These are phyloP conservation scores for Agriopis aurantiaria DNA, from an alignment of 2,888 invertebrate species.

Conservation along the genomic window DNA sequence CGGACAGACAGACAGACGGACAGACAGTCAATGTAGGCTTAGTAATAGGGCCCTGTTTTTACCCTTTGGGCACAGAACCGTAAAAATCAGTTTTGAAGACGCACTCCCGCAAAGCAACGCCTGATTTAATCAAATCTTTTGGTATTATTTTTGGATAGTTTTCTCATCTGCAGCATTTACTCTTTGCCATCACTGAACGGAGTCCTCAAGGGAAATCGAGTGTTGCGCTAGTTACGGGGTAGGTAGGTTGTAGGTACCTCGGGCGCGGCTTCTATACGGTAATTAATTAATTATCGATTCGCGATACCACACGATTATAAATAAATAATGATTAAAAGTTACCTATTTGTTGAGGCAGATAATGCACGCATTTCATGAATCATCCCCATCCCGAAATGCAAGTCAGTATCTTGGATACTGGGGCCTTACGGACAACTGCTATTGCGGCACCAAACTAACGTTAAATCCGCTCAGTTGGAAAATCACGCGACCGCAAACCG, in stretches of 20 bases:
- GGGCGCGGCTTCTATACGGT: conserved; percentile 74
- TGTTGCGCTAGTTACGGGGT: conserved; percentile 80
- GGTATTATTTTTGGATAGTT: background rate
- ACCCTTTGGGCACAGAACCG: no score
- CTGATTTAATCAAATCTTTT: no score
- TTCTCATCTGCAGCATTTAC: conserved; percentile 38
- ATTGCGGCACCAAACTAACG: no score
- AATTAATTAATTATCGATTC: conserved; percentile 85
- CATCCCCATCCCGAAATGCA: background rate
- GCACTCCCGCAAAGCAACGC: no score
- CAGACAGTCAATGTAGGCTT: no score
- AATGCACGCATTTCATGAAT: background rate
- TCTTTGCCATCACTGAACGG: conserved; percentile 76
- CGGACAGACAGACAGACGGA: no score
- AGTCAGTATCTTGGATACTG: background rate
- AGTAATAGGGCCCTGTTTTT: no score
- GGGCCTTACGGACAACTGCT: no score
- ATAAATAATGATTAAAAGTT: conserved; percentile 44
- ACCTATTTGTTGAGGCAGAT: background rate
- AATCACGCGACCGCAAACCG: no score
- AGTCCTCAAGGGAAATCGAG: conserved; percentile 83
- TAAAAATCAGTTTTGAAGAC: no score
- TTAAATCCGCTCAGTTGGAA: no score
- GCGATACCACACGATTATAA: conserved; percentile 50
- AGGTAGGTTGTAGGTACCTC: conserved; percentile 58